Conservation (phyloP, 2,888 invertebrate species). For the Tiphia femorata region DNA sequence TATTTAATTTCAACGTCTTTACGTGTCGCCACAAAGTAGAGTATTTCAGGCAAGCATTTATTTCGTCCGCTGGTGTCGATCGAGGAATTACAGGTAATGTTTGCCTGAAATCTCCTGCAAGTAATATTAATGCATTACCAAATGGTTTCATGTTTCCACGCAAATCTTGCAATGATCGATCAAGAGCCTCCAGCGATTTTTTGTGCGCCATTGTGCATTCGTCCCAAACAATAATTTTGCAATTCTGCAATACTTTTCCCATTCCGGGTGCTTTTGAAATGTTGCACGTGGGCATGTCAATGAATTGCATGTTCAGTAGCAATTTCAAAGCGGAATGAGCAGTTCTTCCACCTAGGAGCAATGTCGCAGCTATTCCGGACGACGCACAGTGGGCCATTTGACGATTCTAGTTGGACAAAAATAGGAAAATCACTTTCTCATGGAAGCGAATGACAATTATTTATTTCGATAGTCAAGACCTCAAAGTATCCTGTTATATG, state of each 20-base stretch:
- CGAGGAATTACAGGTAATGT: slow-evolving; percentile 7
- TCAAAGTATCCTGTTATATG: too few species aligned
- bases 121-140: slow-evolving; percentile 1
- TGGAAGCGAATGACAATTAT: too few species aligned
- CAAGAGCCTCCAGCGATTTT: slow-evolving; percentile 54
- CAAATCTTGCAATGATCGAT: slow-evolving; percentile 47
- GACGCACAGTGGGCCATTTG: too few species aligned
- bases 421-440: too few species aligned
- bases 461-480: too few species aligned
- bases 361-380: slow-evolving; percentile 68
- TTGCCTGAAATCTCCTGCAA: slow-evolving; percentile 13
- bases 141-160: neutral
- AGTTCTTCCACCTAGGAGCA: slow-evolving; percentile 61
- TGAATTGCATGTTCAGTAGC: slow-evolving; percentile 53
- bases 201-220: slow-evolving; percentile 66
- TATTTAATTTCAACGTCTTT: slow-evolving; percentile 9
- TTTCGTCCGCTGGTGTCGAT: slow-evolving; percentile 5
- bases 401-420: too few species aligned
- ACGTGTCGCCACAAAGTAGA: slow-evolving; percentile 1
- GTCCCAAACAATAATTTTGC: slow-evolving; percentile 63
- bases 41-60: slow-evolving; percentile 13
- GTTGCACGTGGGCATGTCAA: slow-evolving; percentile 54
- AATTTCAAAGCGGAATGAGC: slow-evolving; percentile 64
- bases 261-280: slow-evolving; percentile 45
- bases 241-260: slow-evolving; percentile 49